These are phyloP conservation scores for Garra rufa DNA, from an alignment of 2,113 vertebrate species.

Conservation along the genomic window DNA sequence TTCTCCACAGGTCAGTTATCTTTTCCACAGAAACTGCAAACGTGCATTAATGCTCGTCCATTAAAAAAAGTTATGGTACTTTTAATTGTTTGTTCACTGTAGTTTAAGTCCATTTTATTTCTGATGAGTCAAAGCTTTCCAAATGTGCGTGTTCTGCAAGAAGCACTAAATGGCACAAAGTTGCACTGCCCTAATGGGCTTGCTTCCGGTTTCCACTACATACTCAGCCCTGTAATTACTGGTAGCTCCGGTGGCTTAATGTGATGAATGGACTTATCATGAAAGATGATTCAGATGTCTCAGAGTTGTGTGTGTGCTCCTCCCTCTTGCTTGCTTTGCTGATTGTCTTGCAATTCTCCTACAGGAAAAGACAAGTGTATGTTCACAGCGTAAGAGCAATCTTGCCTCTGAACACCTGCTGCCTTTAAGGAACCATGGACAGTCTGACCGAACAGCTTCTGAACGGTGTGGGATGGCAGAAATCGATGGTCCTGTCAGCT, in stretches of 20 bases:
- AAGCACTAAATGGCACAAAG: not conserved
- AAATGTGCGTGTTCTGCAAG: slow-evolving; percentile 17
- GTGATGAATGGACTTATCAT: not conserved
- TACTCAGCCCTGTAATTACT: slow-evolving; percentile 3
- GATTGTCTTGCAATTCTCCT: slow-evolving; percentile 38
- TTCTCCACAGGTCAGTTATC: slow-evolving; percentile 49
- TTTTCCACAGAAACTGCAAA: not conserved
- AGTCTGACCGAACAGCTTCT: slow-evolving; percentile 24
- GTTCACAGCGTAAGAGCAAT: slow-evolving; percentile 38
- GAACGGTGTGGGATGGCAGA: slow-evolving; percentile 25
- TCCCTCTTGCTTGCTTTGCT: slow-evolving; percentile 13
- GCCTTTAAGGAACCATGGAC: slow-evolving; percentile 27
- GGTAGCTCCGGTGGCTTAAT: slow-evolving; percentile 1
- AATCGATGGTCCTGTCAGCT: slow-evolving; percentile 47
- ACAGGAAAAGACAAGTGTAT: slow-evolving; percentile 49
- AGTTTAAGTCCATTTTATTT: not conserved
- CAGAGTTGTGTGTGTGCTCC: not conserved
- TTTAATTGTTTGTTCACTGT: not conserved
- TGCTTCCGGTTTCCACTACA: not conserved
- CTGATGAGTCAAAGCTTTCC: not conserved
- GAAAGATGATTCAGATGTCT: not conserved
- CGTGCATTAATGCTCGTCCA: not conserved
- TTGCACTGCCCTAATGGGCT: slow-evolving; percentile 3
- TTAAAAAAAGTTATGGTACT: not conserved
- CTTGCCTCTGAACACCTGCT: slow-evolving; percentile 30